Evolutionary conservation across 2,888 invertebrate species (phyloP).

Genomic region (Rhagium mordax): DNA sequence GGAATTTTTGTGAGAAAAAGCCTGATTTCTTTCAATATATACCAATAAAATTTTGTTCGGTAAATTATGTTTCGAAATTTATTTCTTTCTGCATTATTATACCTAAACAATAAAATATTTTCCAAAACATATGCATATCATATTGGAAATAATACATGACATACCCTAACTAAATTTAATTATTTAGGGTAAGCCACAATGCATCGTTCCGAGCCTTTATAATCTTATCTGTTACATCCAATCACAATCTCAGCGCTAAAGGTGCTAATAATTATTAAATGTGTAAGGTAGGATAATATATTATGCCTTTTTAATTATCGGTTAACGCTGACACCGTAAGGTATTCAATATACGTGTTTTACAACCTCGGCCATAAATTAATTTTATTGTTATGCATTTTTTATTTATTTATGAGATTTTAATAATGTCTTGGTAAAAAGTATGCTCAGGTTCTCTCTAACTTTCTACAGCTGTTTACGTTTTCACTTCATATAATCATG

Average conservation of each 20-base stretch:
- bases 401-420: conserved; percentile 16
- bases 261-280: conserved; percentile 19
- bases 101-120: no score
- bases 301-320: conserved; percentile 9
- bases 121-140: no score
- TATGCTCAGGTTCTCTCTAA: background rate
- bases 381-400: conserved; percentile 19
- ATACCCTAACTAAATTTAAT: no score
- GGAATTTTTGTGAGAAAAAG: no score
- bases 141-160: no score
- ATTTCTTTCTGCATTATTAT: no score
- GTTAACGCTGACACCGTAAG: background rate
- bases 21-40: no score
- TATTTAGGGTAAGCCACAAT: background rate
- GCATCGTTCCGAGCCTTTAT: background rate
- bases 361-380: conserved; percentile 15
- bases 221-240: background rate
- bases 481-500: conserved; percentile 1
- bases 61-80: no score
- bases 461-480: conserved; percentile 16
- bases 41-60: no score
- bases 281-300: conserved; percentile 3
- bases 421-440: background rate
- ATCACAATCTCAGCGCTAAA: background rate
- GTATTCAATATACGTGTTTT: background rate